Conservation (phyloP, 2,888 invertebrate genomes). For the Drosophila bunnanda region DNA sequence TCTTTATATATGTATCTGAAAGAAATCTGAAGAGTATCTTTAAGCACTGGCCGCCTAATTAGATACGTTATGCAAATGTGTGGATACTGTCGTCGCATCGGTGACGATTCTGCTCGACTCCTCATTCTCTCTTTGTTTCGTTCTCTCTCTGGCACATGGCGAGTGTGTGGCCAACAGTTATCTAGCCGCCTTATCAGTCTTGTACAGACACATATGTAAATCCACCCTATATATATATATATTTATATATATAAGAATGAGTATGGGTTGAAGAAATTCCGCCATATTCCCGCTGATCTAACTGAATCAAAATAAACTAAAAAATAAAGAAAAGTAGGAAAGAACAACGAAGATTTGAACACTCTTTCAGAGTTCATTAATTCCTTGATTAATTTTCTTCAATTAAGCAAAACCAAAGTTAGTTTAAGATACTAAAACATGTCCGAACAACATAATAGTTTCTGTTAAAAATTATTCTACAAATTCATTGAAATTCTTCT, state of each 20-base stretch:
- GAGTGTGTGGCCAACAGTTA: conserved; percentile 33
- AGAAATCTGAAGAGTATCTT: conserved; percentile 21
- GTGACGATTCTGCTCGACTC: conserved; percentile 35
- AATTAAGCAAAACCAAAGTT: not conserved
- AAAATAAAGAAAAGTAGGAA: conserved; percentile 3
- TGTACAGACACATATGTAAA: conserved; percentile 35
- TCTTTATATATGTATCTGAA: not conserved
- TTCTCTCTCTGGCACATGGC: not conserved
- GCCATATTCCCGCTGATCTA: conserved; percentile 57
- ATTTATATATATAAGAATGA: conserved; percentile 9
- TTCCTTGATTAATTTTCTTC: not conserved
- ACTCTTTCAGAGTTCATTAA: not conserved
- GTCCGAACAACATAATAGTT: not conserved
- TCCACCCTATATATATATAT: conserved; percentile 3
- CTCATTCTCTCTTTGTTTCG: not conserved
- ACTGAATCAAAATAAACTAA: conserved; percentile 56
- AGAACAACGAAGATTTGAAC: not conserved
- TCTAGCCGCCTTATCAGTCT: conserved; percentile 42
- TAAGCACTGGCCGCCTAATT: conserved; percentile 50
- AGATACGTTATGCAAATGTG: conserved; percentile 74
- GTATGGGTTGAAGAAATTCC: conserved; percentile 30
- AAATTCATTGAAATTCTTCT: not conserved
- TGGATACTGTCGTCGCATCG: conserved; percentile 45
- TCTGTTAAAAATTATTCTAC: not conserved
- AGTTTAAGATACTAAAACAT: not conserved